Base-by-base conservation (phyloP, 2,888 invertebrate genomes). In the Tiliacea aurago region DNA sequence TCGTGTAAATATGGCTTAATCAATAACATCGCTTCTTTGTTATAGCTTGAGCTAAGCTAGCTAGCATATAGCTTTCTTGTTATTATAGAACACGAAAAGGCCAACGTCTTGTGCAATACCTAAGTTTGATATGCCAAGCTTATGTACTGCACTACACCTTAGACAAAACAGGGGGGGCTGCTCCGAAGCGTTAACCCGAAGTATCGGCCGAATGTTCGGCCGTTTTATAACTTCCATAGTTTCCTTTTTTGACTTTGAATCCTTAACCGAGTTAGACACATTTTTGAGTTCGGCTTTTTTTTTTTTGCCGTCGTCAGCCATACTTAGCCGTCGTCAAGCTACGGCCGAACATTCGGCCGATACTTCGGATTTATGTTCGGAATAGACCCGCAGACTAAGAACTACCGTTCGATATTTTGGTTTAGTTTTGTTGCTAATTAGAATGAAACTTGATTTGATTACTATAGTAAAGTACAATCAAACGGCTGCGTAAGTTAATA, bases 91-190 rank as follows among this genome's bases (percentile, higher is more conserved):
- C 41, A 76, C 43, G 23, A 47, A 47, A 63, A 33, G 53, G 41
- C 15, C 33, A 58, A 13, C 6, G 23, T 58, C 43, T 76, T 15
- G 47, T 45, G 56, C 20, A 59, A 58, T 47, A 47, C n/a, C 4
- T n/a, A 37, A 77, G 18, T 51, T 59, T 47, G n/a, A 51, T 37
- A 37, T 13, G 6, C 9, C 37, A 18, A 74, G 37, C 20, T 59
- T 28, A n/a, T 13, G 11, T 45, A 28, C 33, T 51, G 2, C 9
- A 28, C 18, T 56, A 51, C 10, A 23, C 11, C 11, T n/a, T 43
- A 47, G 0, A 43, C 49, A 37, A 76, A 66, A 58, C 28, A n/a
- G n/a, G n/a, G n/a, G n/a, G n/a, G n/a, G n/a, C n/a, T n/a, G n/a
- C n/a, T n/a, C n/a, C n/a, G n/a, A n/a, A n/a, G n/a, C n/a, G n/a